Conservation (phyloP, 2,113 vertebrate species). For the Manacus vitellinus region DNA sequence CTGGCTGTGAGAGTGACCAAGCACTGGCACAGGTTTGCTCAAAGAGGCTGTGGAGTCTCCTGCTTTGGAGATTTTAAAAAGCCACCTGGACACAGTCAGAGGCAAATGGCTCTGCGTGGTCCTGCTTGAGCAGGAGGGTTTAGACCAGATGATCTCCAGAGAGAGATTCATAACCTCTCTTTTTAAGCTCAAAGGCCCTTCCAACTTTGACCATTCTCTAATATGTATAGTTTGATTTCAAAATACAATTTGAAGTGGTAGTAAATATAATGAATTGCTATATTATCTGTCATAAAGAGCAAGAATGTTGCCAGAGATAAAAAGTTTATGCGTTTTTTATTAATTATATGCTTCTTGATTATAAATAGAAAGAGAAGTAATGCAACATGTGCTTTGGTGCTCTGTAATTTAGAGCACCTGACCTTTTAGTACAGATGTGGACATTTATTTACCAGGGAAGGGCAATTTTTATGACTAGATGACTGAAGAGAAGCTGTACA, state of each 20-base stretch:
- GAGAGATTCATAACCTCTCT: not conserved
- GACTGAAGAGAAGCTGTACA: not conserved
- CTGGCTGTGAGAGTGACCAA: not conserved
- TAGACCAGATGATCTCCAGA: not conserved
- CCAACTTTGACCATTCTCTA: not conserved
- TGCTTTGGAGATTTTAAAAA: not conserved
- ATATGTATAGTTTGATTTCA: not conserved
- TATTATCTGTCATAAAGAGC: not conserved
- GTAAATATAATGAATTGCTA: not conserved
- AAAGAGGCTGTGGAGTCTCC: not conserved
- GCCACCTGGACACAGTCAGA: not conserved
- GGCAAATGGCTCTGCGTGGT: not conserved
- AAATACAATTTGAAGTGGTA: not conserved
- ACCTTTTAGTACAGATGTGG: not conserved
- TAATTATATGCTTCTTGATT: not conserved
- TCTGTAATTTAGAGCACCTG: not conserved
- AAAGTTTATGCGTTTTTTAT: not conserved
- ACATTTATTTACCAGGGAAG: not conserved
- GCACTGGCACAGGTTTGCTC: not conserved
- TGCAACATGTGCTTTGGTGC: not conserved
- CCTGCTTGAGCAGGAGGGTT: not conserved
- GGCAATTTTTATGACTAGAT: not conserved
- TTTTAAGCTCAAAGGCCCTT: not conserved
- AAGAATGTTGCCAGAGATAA: not conserved
- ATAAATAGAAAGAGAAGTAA: not conserved